phyloP scores from a whole-genome alignment of 2,113 vertebrate species.

The Heterochromis multidens region DNA sequence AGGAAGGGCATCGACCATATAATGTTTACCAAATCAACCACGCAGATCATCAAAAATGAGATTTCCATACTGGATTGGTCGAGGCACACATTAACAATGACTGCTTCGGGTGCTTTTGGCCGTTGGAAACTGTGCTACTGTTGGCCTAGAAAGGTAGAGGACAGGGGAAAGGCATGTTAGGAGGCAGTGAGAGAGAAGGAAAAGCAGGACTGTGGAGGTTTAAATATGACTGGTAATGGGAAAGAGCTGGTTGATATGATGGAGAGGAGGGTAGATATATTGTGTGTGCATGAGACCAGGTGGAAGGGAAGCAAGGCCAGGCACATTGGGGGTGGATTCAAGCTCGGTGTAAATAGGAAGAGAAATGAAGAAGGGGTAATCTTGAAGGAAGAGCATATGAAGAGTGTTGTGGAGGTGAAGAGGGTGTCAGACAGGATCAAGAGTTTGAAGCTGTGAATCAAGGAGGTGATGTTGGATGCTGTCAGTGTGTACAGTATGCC shows the following conservation, averaged over 20 bases:
- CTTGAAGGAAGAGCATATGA: neutral
- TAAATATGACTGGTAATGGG: neutral
- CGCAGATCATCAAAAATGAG: neutral
- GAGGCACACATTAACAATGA: neutral
- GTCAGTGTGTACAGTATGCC: too few relatives aligned
- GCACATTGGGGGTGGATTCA: neutral
- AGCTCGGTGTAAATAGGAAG: neutral
- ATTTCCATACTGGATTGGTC: neutral
- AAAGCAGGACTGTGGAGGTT: neutral
- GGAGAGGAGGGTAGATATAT: neutral
- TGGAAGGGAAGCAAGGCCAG: neutral
- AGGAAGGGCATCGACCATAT: neutral
- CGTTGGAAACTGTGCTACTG: neutral
- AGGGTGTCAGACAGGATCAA: too few relatives aligned
- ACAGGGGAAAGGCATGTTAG: neutral
- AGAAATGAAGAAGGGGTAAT: neutral
- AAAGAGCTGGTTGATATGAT: neutral
- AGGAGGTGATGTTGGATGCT: neutral
- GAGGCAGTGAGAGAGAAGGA: neutral
- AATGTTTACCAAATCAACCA: neutral
- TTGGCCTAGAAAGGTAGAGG: neutral
- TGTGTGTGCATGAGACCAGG: neutral
- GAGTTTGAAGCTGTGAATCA: too few relatives aligned
- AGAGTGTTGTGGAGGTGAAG: too few relatives aligned
- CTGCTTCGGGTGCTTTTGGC: neutral